These are phyloP conservation scores for Aphodius sticticus DNA, from an alignment of 2,888 invertebrate species.

Conservation along the genomic window DNA sequence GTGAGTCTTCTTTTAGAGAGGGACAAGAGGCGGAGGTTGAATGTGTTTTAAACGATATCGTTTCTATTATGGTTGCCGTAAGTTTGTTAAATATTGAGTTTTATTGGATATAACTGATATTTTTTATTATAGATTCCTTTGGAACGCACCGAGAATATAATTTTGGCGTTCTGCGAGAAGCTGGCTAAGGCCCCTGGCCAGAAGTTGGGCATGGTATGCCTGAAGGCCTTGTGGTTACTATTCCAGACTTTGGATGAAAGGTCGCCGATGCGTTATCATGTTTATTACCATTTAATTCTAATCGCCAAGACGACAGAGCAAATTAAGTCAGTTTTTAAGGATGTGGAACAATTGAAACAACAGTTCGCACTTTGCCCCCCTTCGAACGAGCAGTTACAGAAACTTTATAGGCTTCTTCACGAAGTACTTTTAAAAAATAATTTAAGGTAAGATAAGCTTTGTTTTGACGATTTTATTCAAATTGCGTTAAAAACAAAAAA, in stretches of 20 bases:
- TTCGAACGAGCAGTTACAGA: constrained; percentile 90
- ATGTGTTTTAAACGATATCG: constrained; percentile 93
- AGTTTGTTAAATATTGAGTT: constrained; percentile 49
- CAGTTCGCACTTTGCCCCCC: constrained; percentile 83
- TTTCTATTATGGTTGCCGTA: constrained; percentile 92
- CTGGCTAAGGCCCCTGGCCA: constrained; percentile 85
- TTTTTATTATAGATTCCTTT: constrained; percentile 72
- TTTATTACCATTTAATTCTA: constrained; percentile 90
- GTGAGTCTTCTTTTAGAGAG: constrained; percentile 91
- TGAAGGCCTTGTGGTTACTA: constrained; percentile 90
- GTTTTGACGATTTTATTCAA: neutral
- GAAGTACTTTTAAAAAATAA: constrained; percentile 88
- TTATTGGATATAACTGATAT: constrained; percentile 4
- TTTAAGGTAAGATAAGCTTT: constrained; percentile 69
- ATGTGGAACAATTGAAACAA: constrained; percentile 82
- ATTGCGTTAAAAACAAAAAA: too few species aligned
- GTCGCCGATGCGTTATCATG: constrained; percentile 87
- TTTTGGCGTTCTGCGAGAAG: constrained; percentile 91
- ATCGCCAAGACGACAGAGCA: constrained; percentile 89
- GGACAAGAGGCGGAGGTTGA: constrained; percentile 89
- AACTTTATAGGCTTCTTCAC: constrained; percentile 86
- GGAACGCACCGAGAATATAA: constrained; percentile 87
- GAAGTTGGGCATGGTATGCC: constrained; percentile 80
- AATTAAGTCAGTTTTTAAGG: constrained; percentile 83
- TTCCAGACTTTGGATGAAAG: constrained; percentile 90